These are phyloP conservation scores for Nysson spinosus DNA, from an alignment of 2,888 invertebrate genomes.

Conservation along the genomic window DNA sequence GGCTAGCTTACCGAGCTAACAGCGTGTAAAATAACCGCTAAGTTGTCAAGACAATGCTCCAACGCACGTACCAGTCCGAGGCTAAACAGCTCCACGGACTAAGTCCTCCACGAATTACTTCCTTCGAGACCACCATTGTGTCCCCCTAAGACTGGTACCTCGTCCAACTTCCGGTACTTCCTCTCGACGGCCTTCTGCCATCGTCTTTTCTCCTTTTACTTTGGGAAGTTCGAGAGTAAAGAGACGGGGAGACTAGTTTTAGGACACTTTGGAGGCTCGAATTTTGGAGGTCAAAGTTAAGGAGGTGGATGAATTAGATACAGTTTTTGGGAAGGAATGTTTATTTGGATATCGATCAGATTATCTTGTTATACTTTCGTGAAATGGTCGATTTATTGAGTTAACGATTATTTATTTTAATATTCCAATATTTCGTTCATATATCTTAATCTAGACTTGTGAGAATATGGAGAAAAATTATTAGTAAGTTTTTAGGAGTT, in stretches of 20 bases:
- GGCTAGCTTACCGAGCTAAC: conserved; percentile 76
- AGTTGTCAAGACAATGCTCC: conserved; percentile 76
- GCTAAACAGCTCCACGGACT: conserved; percentile 58
- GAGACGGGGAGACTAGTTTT: neutral
- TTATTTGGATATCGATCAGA: too few relatives aligned
- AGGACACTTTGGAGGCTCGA: too few relatives aligned
- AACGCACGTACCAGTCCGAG: conserved; percentile 36
- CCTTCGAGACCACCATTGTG: conserved; percentile 66
- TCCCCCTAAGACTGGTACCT: conserved; percentile 60
- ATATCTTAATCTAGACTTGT: too few relatives aligned
- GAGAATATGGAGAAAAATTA: too few relatives aligned
- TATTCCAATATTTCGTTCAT: too few relatives aligned
- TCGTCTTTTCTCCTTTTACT: conserved; percentile 3
- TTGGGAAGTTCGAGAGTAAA: neutral
- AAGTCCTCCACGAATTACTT: conserved; percentile 71
- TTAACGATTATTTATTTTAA: too few relatives aligned
- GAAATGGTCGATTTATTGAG: too few relatives aligned
- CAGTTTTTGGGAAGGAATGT: too few relatives aligned
- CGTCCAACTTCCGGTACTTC: conserved; percentile 55
- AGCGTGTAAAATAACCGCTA: conserved; percentile 78
- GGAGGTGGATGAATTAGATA: too few relatives aligned
- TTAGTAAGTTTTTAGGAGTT: too few relatives aligned
- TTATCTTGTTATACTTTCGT: too few relatives aligned
- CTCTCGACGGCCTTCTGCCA: conserved; percentile 4
- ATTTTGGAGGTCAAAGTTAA: too few relatives aligned